Base-by-base conservation (phyloP, 2,113 vertebrate genomes). In the Athene cunicularia region DNA sequence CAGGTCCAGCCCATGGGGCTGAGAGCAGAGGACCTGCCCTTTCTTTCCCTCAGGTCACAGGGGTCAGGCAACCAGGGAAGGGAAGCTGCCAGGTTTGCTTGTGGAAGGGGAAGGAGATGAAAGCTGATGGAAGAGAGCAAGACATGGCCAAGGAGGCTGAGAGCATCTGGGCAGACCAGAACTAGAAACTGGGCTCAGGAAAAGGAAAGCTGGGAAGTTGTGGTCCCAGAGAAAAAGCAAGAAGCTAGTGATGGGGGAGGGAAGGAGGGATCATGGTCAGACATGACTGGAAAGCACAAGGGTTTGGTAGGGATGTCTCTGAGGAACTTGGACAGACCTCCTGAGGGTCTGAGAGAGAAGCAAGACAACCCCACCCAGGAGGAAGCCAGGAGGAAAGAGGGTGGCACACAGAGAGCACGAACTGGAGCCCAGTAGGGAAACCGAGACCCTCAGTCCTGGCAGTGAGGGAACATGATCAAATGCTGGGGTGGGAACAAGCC, bases 381-480 rank as follows among this genome's bases (percentile, higher is more conserved):
- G 23, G 43, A 63, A 37, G 15, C 14, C 47, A 66, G 15, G 35
- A 45, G 35, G 33, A 86, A 79, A 35, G 9, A 45, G 18, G 7
- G 8, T 0, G 0, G 15, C 33, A 80, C 16, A 12, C 0, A 1
- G 33, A 35, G 18, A 66, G 7, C 37, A 45, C 1, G 2, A 63
- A 45, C 0, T 0, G 58, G 11, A 71, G 32, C 35, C 11, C 37
- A 20, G 3, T 28, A 5, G 3, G 53, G 66, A 89, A 86, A 74
- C 17, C 0, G 1, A 73, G 62, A 58, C 39, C 23, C n/a, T 24
- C 19, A 59, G 9, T 28, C 56, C 66, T 74, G 30, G 32, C 60
- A 17, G 5, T 8, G 6, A 59, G 32, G 26, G 11, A 80, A 47
- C 41, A 55, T 0, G 1, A 6, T 39, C 26, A 76, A 9, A 12